Conservation (phyloP, 2,888 invertebrate genomes). For the Suillia variegata region DNA sequence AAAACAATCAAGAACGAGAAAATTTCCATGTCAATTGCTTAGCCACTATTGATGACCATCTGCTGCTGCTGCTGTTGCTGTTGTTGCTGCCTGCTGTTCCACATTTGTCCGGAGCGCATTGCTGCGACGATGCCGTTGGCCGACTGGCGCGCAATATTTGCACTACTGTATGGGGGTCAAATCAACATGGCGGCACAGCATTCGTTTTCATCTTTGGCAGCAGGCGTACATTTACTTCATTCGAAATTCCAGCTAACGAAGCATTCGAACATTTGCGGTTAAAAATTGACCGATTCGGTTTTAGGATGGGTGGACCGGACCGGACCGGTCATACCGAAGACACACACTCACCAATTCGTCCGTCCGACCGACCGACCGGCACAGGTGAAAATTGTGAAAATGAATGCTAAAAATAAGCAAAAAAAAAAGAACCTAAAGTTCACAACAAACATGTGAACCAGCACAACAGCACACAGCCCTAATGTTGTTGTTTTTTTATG, state of each 20-base stretch:
- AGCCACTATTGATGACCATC: too few species aligned
- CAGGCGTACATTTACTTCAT: not conserved
- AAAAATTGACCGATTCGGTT: slow-evolving; percentile 41
- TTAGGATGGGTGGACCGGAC: slow-evolving; percentile 1
- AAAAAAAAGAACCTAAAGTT: not conserved
- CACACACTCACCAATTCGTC: not conserved
- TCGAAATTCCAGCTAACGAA: slow-evolving; percentile 31
- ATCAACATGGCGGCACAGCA: slow-evolving; percentile 34
- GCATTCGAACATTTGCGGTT: slow-evolving; percentile 46
- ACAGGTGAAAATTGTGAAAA: slow-evolving; percentile 37
- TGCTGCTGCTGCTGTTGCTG: too few species aligned
- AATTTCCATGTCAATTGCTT: too few species aligned
- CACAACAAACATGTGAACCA: not conserved
- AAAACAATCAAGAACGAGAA: too few species aligned
- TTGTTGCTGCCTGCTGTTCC: not conserved
- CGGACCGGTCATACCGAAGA: not conserved
- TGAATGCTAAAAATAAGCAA: too few species aligned
- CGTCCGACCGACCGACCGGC: not conserved
- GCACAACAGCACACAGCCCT: too few species aligned
- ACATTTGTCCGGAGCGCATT: not conserved
- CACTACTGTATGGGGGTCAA: slow-evolving; percentile 34
- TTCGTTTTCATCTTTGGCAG: not conserved
- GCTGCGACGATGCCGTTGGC: too few species aligned
- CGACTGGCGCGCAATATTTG: slow-evolving; percentile 7
- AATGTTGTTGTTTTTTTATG: too few species aligned